A percentile compares a stretch with the other conserved stretches of the same genome.
Evolutionary conservation across 2,888 invertebrate genomes (phyloP).

Genomic region (Drosophila nigricruria): DNA sequence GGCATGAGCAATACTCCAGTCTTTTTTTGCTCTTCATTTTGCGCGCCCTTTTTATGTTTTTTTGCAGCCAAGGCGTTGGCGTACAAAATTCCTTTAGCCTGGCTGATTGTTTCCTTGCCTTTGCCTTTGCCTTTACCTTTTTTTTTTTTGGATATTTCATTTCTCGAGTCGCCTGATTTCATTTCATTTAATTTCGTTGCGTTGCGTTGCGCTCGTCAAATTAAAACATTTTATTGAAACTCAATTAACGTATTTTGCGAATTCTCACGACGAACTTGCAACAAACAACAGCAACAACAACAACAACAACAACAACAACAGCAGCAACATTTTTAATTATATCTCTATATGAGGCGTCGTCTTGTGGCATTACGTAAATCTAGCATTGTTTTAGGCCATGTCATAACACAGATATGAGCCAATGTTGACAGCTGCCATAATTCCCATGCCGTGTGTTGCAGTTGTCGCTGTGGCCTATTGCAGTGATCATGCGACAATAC

Average conservation of each 20-base stretch:
- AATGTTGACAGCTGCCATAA: conserved; percentile 52
- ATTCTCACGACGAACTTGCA: conserved; percentile 65
- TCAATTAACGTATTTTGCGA: conserved; percentile 69
- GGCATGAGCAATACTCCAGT: conserved; percentile 34
- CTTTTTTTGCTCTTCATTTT: conserved; percentile 60
- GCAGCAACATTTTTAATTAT: conserved; percentile 46
- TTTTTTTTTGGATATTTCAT: conserved; percentile 1
- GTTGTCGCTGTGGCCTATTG: conserved; percentile 19
- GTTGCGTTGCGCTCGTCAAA: conserved; percentile 50
- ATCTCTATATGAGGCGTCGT: conserved; percentile 14
- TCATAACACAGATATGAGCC: conserved; percentile 52
- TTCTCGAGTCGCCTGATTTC: conserved; percentile 42
- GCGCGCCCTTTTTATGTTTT: conserved; percentile 51
- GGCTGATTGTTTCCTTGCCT: conserved; percentile 8
- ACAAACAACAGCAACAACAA: neutral
- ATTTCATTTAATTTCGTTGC: conserved; percentile 48
- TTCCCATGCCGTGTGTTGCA: conserved; percentile 46
- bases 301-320: neutral
- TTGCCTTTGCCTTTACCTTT: neutral
- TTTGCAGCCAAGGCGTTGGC: conserved; percentile 70
- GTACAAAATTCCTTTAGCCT: conserved; percentile 73
- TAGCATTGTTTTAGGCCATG: conserved; percentile 64
- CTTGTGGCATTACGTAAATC: conserved; percentile 65
- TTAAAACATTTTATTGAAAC: conserved; percentile 78
- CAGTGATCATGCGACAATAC: conserved; percentile 22